Base-by-base conservation (phyloP, 2,888 invertebrate genomes). In the Dione vanillae region DNA sequence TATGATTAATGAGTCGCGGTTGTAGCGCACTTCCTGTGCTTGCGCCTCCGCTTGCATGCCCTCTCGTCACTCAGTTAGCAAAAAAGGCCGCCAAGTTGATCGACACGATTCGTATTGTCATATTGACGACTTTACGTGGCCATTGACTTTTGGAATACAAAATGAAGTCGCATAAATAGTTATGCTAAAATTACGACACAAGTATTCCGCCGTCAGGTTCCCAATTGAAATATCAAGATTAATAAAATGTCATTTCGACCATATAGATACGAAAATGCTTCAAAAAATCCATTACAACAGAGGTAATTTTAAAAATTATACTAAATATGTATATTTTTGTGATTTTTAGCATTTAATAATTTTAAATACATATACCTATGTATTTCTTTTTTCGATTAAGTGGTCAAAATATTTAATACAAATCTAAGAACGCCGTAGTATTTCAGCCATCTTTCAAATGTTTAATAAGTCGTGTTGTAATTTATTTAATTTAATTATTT, bases 21-120 rank as follows among this genome's bases (percentile, higher is more conserved):
- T 86, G 86, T 83, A 82, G 85, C 85, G 80, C 76, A 89, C 88
- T 89, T 90, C 90, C 91, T 61, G 56, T 40, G 56, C 56, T 40
- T 89, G 87, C 76, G 83, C 67, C 51, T 12, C 40, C 27, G 56
- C 72, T 65, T 66, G 74, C 77, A 74, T 74, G 75, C 79, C 78
- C 78, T 70, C 59, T 78, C 74, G 69, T 77, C 78, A 81, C 81
- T 79, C 75, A 81, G 82, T 82, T 77, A 77, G 79, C 80, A 82
- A 84, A 83, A 85, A 69, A 65, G 35, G 51, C 52, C 20, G 52
- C 19, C 59, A 67, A 51, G 19, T 51, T 45, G 40, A 56, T 56
- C 81, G 81, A 69, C 78, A 72, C 69, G 67, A 79, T 67, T 76
- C 77, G 66, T 75, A 65, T 64, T 69, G 69, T 69, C 69, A 59